Base-by-base conservation (phyloP, 2,888 invertebrate genomes). In the Leptopilina syphax region DNA sequence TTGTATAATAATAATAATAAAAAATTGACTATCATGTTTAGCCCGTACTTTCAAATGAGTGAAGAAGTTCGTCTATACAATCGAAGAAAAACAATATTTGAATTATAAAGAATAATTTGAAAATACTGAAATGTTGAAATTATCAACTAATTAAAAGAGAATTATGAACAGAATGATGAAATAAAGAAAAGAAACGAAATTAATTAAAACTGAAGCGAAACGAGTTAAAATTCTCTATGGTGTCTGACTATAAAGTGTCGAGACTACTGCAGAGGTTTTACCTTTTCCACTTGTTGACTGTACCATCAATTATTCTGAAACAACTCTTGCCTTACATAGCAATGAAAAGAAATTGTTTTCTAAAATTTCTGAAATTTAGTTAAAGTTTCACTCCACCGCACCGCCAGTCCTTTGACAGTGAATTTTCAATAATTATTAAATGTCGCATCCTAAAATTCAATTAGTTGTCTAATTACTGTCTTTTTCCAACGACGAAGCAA, bases 201-300 rank as follows among this genome's bases (percentile, higher is more conserved):
- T 50, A 50, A 10, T 50, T 50, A 10, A 50, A 12, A 50, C 2
- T 50, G 12, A 50, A 50, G 10, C 0, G n/a, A 60, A 60, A 13
- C 57, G 4, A 57, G 13, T 60, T n/a, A 10, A 10, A 50, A 50
- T 60, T 47, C 66, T 76, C 67, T 63, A 78, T 76, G 78, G 63
- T 18, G 82, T 82, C 80, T 79, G 80, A 80, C 80, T 78, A 67
- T 76, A 79, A 18, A 57, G 47, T 57, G 77, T 79, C 79, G 77
- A 57, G 60, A 81, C 79, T 79, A 82, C 82, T 81, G 57, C 10
- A 34, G 34, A 18, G 76, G 67, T 77, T 81, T 78, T 66, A 57
- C 50, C 50, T 54, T 73, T 57, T 57, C 73, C 57, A 73, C 73
- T 73, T 73, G 73, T 73, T 73, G 73, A 73, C 73, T 73, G 12